Evolutionary conservation across 2,113 vertebrate genomes (phyloP).

Genomic region (Dromas ardeola): DNA sequence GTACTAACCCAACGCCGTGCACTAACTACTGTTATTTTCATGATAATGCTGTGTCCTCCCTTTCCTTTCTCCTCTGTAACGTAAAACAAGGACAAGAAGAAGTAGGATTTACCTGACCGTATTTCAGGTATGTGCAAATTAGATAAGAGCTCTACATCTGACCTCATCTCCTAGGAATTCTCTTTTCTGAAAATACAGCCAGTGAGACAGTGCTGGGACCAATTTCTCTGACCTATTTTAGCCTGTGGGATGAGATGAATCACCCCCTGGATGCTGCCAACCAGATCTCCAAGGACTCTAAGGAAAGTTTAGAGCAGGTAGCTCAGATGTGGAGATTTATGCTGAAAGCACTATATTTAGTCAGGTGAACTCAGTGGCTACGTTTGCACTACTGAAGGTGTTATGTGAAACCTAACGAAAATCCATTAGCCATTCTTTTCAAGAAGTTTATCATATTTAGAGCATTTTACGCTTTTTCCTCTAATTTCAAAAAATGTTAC

Average conservation of each 20-base stretch:
- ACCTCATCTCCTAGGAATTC: background rate
- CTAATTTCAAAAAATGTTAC: background rate
- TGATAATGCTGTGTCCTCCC: background rate
- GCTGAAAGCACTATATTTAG: background rate
- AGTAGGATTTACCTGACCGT: background rate
- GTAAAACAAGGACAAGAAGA: background rate
- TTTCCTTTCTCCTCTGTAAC: background rate
- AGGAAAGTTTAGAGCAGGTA: background rate
- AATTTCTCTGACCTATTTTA: background rate
- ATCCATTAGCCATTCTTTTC: background rate
- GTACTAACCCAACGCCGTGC: background rate
- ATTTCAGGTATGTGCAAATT: background rate
- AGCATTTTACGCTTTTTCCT: fast-evolving
- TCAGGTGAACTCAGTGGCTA: background rate
- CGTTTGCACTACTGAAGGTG: background rate
- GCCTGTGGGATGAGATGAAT: background rate
- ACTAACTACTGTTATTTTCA: background rate
- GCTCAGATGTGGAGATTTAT: background rate
- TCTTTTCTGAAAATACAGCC: background rate
- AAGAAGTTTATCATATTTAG: background rate
- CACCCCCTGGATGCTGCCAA: background rate
- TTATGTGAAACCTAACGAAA: background rate
- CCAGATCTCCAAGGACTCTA: background rate
- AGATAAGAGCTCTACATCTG: background rate
- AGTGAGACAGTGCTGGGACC: background rate